Conservation (phyloP, 2,888 invertebrate species). For the Drosophila aldrichi region DNA sequence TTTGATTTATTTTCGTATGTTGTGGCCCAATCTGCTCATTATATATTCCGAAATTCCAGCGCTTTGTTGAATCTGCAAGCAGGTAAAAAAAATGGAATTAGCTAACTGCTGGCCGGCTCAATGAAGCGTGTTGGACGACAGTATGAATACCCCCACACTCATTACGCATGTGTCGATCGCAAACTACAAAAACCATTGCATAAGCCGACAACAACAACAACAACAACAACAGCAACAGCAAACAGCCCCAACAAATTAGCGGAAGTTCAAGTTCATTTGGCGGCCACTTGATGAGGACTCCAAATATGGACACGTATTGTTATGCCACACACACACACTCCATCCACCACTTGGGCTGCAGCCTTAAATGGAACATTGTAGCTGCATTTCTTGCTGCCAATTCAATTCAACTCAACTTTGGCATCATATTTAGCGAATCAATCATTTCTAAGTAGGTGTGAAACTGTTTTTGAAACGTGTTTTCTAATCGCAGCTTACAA, state of each 20-base stretch:
- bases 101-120: constrained; percentile 26
- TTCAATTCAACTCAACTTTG: constrained; percentile 20
- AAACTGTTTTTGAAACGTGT: constrained; percentile 28
- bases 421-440: constrained; percentile 26
- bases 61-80: constrained; percentile 53
- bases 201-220: constrained; percentile 40
- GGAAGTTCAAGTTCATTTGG: constrained; percentile 78
- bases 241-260: constrained; percentile 26
- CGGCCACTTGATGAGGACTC: constrained; percentile 46
- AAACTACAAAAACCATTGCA: constrained; percentile 57
- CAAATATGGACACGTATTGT: constrained; percentile 56
- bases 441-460: constrained; percentile 50
- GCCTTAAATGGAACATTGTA: constrained; percentile 45
- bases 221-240: neutral
- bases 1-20: constrained; percentile 15
- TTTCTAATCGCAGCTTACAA: constrained; percentile 20
- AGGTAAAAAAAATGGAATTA: constrained; percentile 34
- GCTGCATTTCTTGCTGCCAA: constrained; percentile 45
- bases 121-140: constrained; percentile 7
- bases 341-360: constrained; percentile 15
- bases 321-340: constrained; percentile 22
- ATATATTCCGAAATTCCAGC: constrained; percentile 54
- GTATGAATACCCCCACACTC: constrained; percentile 40
- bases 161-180: constrained; percentile 37
- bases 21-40: constrained; percentile 49